Conservation (phyloP, 2,888 invertebrate genomes). For the Agrotis ipsilon region DNA sequence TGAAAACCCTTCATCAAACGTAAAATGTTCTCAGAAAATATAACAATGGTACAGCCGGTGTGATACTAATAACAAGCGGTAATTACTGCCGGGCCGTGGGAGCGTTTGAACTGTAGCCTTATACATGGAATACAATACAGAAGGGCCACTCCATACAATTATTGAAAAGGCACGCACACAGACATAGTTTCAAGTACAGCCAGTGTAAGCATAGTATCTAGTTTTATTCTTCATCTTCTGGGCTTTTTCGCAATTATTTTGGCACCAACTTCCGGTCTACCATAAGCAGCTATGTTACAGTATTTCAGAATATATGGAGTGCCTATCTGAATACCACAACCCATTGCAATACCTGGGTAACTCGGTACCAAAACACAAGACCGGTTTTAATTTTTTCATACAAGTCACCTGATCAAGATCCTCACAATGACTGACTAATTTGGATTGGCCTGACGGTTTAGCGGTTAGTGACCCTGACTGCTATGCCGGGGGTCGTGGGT, state of each 20-base stretch:
- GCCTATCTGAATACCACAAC: not conserved
- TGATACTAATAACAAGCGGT: constrained; percentile 61
- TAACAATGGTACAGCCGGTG: constrained; percentile 51
- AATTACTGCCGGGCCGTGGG: constrained; percentile 57
- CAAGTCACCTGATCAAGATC: not conserved
- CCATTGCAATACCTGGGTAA: not conserved
- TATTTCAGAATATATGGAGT: no score
- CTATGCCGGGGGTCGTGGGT: no score
- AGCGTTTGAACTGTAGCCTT: constrained; percentile 19
- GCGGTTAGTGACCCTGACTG: no score
- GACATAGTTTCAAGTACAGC: not conserved
- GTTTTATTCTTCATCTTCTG: not conserved
- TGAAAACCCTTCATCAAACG: constrained; percentile 23
- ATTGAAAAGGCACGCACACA: not conserved
- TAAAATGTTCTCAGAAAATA: constrained; percentile 29
- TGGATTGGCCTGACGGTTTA: no score
- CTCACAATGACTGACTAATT: no score
- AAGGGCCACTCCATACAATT: not conserved
- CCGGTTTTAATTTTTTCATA: not conserved
- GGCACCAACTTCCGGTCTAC: no score
- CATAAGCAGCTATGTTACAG: no score
- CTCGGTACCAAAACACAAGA: not conserved
- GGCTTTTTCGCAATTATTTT: no score
- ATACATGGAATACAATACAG: constrained; percentile 8
- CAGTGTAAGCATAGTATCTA: not conserved